Base-by-base conservation (phyloP, 1,140 invertebrate genomes). In the Drosophila varians region DNA sequence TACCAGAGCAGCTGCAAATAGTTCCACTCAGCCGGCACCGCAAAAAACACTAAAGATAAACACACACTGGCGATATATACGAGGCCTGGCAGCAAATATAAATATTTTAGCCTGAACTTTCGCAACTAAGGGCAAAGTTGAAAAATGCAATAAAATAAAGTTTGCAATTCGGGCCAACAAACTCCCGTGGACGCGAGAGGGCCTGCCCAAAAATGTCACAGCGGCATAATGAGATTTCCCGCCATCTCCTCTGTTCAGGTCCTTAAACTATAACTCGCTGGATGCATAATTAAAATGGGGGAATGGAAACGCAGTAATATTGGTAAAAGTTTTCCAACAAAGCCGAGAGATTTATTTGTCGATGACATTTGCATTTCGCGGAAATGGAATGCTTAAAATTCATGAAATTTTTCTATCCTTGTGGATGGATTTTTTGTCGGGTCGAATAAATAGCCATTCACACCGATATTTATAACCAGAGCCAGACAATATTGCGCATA, bases 91-190 rank as follows among this genome's bases (percentile, higher is more conserved):
- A 54, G 55, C 62, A 74, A 46, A 72, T 73, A 76, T 77, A 80
- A 69, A 80, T 80, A 71, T 57, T 86, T 75, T 21, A 54, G 61
- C 42, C 34, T 73, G 80, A 84, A 86, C 76, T 86, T 84, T 83
- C 25, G 28, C 46, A 28, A 61, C 58, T 70, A 86, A 86, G 80
- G 80, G 73, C 82, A 86, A 86, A 86, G 76, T 86, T 86, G 80
- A 76, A 70, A 77, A 86, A 80, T 80, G 80, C 82, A 87, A 86
- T 86, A 86, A 86, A 86, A 82, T 87, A 87, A 86, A 86, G 82
- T 86, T 86, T 25, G 77, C 79, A 65, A 47, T 71, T 70, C 19
- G 34, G 52, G 42, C 18, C 46, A 26, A 52, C 46, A 36, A 57
- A 55, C 48, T 42, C 25, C 47, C 42, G 51, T 56, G 48, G 45